Conservation (phyloP, 2,888 invertebrate species). For the Lasioglossum villosulum region DNA sequence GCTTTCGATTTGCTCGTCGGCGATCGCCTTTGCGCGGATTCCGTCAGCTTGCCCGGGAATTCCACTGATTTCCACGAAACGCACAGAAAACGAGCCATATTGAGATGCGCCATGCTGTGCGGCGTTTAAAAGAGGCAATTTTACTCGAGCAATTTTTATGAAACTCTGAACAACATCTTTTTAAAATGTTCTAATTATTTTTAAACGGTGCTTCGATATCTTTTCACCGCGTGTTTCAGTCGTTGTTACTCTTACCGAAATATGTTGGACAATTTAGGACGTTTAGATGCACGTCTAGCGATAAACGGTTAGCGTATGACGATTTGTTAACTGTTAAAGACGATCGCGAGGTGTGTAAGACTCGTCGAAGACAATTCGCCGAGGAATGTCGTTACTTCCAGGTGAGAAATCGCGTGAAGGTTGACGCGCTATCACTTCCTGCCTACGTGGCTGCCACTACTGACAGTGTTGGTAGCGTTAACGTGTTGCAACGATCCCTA, state of each 20-base stretch:
- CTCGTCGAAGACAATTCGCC: slow-evolving; percentile 53
- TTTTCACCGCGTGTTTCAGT: background rate
- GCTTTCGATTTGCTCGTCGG: slow-evolving; percentile 53
- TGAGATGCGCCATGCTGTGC: background rate
- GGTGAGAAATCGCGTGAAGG: slow-evolving; percentile 66
- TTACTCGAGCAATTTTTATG: too few species aligned
- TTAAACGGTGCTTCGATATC: background rate
- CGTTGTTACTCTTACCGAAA: background rate
- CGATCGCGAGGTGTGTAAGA: background rate
- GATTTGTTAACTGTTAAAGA: background rate
- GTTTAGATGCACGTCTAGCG: too few species aligned
- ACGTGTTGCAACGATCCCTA: slow-evolving; percentile 48
- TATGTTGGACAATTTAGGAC: background rate
- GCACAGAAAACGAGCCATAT: background rate
- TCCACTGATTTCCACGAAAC: slow-evolving; percentile 48
- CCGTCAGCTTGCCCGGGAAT: slow-evolving; percentile 47
- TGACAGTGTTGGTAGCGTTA: slow-evolving; percentile 38
- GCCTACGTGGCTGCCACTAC: slow-evolving; percentile 34
- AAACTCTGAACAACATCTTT: background rate
- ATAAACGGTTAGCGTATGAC: background rate
- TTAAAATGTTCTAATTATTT: background rate
- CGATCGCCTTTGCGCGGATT: slow-evolving; percentile 57
- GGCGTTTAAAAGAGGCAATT: background rate
- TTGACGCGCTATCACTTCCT: slow-evolving; percentile 65
- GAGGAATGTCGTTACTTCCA: slow-evolving; percentile 70